Base-by-base conservation (phyloP, 2,797 vertebrate genomes). In the Leontopithecus rosalia region DNA sequence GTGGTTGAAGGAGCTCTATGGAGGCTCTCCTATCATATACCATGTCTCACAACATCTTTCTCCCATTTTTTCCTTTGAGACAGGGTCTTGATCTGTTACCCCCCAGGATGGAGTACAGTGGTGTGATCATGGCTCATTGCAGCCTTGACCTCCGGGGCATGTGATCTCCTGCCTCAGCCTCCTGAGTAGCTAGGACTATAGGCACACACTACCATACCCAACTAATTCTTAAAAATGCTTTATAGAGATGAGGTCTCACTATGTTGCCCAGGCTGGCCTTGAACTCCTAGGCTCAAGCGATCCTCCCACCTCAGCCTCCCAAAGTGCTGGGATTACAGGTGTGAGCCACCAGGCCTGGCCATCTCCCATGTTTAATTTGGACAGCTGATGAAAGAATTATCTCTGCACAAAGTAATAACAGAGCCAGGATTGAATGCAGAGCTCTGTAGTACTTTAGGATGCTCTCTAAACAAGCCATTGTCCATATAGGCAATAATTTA, bases 291-390 rank as follows among this genome's bases (percentile, higher is more conserved):
- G 64, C 15, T 67, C 33, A 67, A 67, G 33, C 4, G 15, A 67
- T 67, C 61, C 61, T 67, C 33, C 33, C 61, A 67, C 33, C 61
- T 67, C 61, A 19, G 61, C 61, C 33, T 67, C 61, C 61, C 33
- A 67, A 67, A 67, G 15, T 67, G 64, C 64, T 67, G 7, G 33
- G 33, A 67, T 67, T n/a, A 67, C 33, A 67, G 7, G 64, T 8
- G 0, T 67, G 15, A 67, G 64, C 7, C 15, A 67, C 64, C 3
- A 4, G 4, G 15, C 4, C 33, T 8, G 2, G n/a, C 8, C 0
- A 30, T 39, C 48, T 75, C 73, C 46, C 5, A 43, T 0, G 17
- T 12, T 46, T 19, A 6, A 86, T 3, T 4, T 4, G 26, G 55
- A 70, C 41, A 67, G 30, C 2, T 4, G 75, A 80, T 36, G 57